Percentiles rank a stretch among this genome's conserved stretches.
phyloP scores from a whole-genome alignment of 2,888 invertebrate species.

The Drosophila borealis region DNA sequence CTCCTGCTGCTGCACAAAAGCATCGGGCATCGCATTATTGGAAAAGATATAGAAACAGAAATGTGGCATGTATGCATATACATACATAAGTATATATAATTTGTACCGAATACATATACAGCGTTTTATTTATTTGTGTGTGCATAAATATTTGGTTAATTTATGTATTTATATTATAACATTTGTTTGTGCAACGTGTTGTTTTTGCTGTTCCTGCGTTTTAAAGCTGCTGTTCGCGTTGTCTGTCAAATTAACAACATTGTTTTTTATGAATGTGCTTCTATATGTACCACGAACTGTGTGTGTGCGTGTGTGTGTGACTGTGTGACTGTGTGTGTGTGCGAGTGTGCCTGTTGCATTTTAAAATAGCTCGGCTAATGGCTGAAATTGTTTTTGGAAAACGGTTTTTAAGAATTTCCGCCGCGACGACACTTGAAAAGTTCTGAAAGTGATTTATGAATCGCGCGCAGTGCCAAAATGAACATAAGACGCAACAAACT shows the following conservation, averaged over 20 bases:
- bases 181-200: constrained; percentile 29
- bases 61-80: background rate
- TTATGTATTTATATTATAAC: constrained; percentile 11
- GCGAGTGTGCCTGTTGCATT: constrained; percentile 42
- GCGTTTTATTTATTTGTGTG: constrained; percentile 1
- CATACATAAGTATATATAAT: background rate
- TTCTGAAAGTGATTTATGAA: constrained; percentile 65
- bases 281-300: background rate
- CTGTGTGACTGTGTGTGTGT: constrained; percentile 10
- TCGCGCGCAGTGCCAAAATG: constrained; percentile 34
- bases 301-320: background rate
- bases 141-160: constrained; percentile 15
- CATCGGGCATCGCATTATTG: background rate
- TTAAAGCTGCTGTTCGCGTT: constrained; percentile 32
- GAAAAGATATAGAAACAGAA: background rate
- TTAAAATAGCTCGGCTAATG: constrained; percentile 55
- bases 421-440: constrained; percentile 29
- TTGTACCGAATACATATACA: constrained; percentile 25
- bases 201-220: constrained; percentile 11
- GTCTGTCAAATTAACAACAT: constrained; percentile 69
- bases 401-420: constrained; percentile 15
- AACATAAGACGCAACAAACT: constrained; percentile 45
- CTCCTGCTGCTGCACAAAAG: background rate
- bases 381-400: constrained; percentile 32
- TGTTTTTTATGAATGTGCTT: constrained; percentile 38